A percentile compares a stretch with the other conserved stretches of the same genome.
Conservation (phyloP, 2,113 vertebrate species). For the Alces alces region DNA sequence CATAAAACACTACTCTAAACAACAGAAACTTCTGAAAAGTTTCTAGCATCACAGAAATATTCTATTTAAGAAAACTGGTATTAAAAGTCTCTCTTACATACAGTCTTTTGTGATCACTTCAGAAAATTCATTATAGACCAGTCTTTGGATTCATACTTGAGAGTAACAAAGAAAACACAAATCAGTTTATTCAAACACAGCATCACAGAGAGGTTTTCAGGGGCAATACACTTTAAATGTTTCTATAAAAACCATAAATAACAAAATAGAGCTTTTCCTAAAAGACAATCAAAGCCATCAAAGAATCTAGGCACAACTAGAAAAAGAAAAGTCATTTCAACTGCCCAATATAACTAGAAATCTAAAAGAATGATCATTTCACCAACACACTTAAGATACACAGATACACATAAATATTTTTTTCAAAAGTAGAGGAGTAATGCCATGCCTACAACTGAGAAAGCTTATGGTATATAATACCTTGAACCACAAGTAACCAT, state of each 20-base stretch:
- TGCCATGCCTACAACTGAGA: background rate
- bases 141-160: background rate
- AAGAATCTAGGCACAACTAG: background rate
- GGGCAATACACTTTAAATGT: background rate
- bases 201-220: background rate
- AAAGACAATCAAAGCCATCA: background rate
- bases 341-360: background rate
- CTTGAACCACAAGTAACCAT: background rate
- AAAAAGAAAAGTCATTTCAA: background rate
- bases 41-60: background rate
- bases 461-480: background rate
- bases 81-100: background rate
- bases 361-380: background rate
- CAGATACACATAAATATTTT: background rate
- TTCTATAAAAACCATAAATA: background rate
- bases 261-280: background rate
- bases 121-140: background rate
- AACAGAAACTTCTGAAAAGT: background rate
- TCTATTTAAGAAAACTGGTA: background rate
- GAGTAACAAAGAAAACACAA: background rate
- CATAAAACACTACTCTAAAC: background rate
- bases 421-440: background rate
- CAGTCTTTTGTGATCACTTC: background rate
- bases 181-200: background rate
- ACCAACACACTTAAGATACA: background rate